Evolutionary conservation across 1,140 invertebrate genomes (phyloP).

Genomic region (Achatina immaculata): DNA sequence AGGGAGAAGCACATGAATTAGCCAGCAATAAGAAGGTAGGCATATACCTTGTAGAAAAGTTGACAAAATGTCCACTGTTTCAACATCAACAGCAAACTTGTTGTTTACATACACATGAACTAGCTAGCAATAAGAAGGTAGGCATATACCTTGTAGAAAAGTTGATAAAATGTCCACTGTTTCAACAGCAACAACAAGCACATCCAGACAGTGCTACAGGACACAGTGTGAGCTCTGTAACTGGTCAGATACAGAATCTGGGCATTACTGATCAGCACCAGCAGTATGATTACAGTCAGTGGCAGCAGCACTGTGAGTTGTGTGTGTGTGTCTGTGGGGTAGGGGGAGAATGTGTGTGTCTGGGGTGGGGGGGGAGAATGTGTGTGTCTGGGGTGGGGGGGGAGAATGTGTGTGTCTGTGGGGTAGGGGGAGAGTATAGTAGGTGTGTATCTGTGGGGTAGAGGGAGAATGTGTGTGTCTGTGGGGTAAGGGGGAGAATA

Average conservation of each 20-base stretch:
- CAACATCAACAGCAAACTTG: background rate
- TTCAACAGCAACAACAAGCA: background rate
- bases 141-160: no score
- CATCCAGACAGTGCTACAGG: background rate
- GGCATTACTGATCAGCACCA: conserved; percentile 2
- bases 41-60: no score
- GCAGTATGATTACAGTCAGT: conserved; percentile 35
- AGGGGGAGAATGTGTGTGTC: background rate
- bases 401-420: no score
- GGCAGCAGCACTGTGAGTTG: conserved; percentile 25
- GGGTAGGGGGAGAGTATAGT: no score
- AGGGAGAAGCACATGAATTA: no score
- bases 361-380: no score
- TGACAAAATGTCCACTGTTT: background rate
- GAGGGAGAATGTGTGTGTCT: background rate
- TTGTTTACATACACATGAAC: no score
- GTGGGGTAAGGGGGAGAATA: no score
- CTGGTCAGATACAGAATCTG: conserved; percentile 18
- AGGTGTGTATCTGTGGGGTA: background rate
- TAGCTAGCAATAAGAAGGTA: no score
- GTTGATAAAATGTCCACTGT: background rate
- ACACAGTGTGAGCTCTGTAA: conserved; percentile 14
- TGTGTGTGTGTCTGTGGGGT: background rate
- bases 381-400: no score
- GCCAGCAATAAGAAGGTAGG: no score